These are phyloP conservation scores for Muscicapa comitata DNA, from an alignment of 2,797 vertebrate genomes.

Conservation along the genomic window DNA sequence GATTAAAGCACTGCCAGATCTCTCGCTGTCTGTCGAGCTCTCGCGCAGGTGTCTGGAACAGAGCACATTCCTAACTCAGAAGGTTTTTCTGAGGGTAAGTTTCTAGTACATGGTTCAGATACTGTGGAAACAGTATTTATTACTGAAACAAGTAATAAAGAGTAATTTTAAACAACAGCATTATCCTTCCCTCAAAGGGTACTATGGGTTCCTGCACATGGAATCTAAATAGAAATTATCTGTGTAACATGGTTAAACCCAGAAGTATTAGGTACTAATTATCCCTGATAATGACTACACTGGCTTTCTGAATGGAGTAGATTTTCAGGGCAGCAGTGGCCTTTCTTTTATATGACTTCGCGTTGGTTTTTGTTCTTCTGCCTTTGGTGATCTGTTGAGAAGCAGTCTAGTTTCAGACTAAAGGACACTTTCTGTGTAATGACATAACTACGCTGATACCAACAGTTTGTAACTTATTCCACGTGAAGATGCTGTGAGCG, in stretches of 20 bases:
- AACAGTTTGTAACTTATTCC: neutral
- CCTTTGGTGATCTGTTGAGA: neutral
- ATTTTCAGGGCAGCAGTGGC: neutral
- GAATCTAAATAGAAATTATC: neutral
- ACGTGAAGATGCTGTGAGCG: neutral
- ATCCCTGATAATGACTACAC: neutral
- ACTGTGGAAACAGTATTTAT: too few relatives aligned
- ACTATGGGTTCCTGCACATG: neutral
- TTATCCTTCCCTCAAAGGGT: neutral
- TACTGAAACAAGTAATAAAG: neutral
- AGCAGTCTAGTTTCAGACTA: neutral
- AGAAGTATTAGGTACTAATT: neutral
- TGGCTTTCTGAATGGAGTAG: neutral
- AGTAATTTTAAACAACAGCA: neutral
- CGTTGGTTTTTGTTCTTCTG: neutral
- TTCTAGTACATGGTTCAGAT: neutral
- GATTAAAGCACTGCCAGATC: conserved; percentile 1
- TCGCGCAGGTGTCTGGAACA: neutral
- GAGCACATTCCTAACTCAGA: neutral
- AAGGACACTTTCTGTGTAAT: neutral
- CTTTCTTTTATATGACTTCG: neutral
- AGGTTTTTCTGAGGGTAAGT: neutral
- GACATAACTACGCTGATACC: neutral
- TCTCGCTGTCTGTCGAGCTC: neutral
- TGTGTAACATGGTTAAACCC: neutral